phyloP scores from a whole-genome alignment of 2,888 invertebrate genomes.

The Carpatolechia fugitivella region DNA sequence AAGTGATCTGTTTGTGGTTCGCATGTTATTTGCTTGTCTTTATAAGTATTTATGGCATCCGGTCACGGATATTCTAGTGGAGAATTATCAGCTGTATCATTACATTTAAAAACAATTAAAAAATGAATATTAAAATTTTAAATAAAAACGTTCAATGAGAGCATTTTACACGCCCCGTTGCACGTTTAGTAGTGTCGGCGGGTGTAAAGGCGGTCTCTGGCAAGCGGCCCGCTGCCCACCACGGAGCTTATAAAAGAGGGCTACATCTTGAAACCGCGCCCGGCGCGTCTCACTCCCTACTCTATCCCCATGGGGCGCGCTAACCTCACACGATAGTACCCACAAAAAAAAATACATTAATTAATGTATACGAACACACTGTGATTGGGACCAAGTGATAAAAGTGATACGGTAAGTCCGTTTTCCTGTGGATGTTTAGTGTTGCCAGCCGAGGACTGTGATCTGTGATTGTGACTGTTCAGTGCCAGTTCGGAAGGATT shows the following conservation, averaged over 20 bases:
- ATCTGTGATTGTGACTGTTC: slow-evolving; percentile 64
- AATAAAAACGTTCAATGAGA: no score
- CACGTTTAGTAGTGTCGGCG: background rate
- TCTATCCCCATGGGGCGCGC: slow-evolving; percentile 77
- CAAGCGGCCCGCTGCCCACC: slow-evolving; percentile 61
- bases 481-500: slow-evolving; percentile 42
- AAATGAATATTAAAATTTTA: no score
- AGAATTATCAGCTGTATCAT: no score
- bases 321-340: slow-evolving; percentile 69
- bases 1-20: no score
- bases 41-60: no score
- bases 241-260: slow-evolving; percentile 76
- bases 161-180: no score
- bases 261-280: slow-evolving; percentile 64
- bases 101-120: no score
- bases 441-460: slow-evolving; percentile 60
- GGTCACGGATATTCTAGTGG: no score
- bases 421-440: slow-evolving; percentile 50
- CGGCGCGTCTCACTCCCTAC: slow-evolving; percentile 68
- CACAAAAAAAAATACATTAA: slow-evolving; percentile 52
- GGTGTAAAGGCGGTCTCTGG: slow-evolving; percentile 36
- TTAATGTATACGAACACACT: slow-evolving; percentile 50
- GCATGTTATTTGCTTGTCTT: no score
- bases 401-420: slow-evolving; percentile 75
- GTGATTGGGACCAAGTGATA: slow-evolving; percentile 74